Evolutionary conservation across 2,797 vertebrate genomes (phyloP).

Genomic region (Ctenopoma multispine): DNA sequence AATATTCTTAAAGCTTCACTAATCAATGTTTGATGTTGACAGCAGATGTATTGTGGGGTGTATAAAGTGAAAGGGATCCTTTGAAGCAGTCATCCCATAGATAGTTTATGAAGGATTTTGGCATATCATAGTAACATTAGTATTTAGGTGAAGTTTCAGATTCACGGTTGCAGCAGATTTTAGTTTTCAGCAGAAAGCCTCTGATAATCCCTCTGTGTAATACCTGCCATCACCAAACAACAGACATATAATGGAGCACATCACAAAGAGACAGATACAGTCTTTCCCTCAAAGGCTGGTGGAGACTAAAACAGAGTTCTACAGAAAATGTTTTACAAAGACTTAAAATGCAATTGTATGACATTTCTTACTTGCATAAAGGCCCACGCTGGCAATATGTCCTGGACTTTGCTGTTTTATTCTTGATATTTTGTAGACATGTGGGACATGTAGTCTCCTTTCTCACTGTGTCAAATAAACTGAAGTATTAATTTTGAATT

Average conservation of each 20-base stretch:
- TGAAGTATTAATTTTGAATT: not conserved
- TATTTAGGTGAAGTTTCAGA: not conserved
- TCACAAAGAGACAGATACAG: not conserved
- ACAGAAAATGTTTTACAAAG: too few relatives aligned
- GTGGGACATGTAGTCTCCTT: too few relatives aligned
- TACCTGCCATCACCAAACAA: not conserved
- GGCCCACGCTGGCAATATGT: too few relatives aligned
- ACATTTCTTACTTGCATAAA: too few relatives aligned
- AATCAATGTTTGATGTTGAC: not conserved
- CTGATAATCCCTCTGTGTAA: too few relatives aligned
- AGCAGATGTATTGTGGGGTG: not conserved
- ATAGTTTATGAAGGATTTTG: not conserved
- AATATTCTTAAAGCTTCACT: conserved; percentile 1
- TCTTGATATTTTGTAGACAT: too few relatives aligned
- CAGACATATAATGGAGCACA: not conserved
- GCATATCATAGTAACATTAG: not conserved
- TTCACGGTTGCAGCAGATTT: not conserved
- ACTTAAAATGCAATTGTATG: too few relatives aligned
- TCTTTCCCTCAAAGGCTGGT: not conserved
- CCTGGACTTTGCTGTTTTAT: too few relatives aligned
- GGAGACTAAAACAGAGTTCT: not conserved
- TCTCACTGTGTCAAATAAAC: too few relatives aligned
- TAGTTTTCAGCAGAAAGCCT: not conserved
- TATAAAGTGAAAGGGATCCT: not conserved
- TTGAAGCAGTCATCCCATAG: not conserved